phyloP scores from a whole-genome alignment of 2,888 invertebrate species.

The Tachina lurida region DNA sequence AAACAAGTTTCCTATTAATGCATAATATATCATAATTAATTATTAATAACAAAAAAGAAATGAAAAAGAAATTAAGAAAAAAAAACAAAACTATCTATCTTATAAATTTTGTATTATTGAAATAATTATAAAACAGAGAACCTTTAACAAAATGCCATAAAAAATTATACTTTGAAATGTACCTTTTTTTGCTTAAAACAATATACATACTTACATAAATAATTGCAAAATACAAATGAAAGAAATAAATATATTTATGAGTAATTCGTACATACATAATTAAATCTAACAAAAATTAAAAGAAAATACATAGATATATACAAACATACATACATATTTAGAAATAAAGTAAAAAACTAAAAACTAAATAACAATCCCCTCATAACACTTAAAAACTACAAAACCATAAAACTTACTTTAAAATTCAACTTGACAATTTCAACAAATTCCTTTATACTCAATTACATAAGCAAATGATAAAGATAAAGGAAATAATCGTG shows the following conservation, averaged over 20 bases:
- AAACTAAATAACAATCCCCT: conserved; percentile 45
- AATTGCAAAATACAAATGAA: conserved; percentile 39
- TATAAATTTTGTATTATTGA: conserved; percentile 67
- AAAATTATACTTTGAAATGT: conserved; percentile 71
- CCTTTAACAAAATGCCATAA: conserved; percentile 67
- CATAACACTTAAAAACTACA: conserved; percentile 32
- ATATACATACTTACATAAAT: conserved; percentile 36
- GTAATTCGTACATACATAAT: conserved; percentile 64
- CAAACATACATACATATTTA: conserved; percentile 52
- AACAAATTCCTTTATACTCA: conserved; percentile 34
- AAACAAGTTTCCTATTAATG: conserved; percentile 72
- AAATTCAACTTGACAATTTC: conserved; percentile 29
- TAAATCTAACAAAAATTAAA: conserved; percentile 15
- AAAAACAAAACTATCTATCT: conserved; percentile 52
- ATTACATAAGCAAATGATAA: background rate
- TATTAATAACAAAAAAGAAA: conserved; percentile 28
- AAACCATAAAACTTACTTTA: conserved; percentile 64
- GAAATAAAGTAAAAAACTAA: conserved; percentile 39
- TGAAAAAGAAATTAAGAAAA: conserved; percentile 15
- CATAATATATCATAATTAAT: conserved; percentile 71
- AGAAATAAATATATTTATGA: conserved; percentile 56
- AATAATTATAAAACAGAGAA: conserved; percentile 44
- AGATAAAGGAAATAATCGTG: conserved; percentile 15
- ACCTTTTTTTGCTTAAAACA: conserved; percentile 70
- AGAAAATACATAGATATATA: conserved; percentile 39